Base-by-base conservation (phyloP, 2,113 vertebrate species). In the Picathartes gymnocephalus region DNA sequence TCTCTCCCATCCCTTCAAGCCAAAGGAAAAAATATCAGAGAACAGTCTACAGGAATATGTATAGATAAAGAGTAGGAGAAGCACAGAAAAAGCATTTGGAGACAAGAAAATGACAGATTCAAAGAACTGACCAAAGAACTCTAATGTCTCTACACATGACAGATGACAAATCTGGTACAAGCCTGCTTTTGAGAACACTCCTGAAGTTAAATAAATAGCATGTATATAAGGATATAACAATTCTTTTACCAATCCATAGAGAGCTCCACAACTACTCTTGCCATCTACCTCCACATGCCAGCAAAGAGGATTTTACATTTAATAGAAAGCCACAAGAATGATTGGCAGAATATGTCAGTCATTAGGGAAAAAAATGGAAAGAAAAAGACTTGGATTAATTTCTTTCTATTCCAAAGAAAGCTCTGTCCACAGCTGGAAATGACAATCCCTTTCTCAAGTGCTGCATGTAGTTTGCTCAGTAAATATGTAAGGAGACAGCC, bases 391-490 rank as follows among this genome's bases (percentile, higher is more conserved):
- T 16, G 4, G 60, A 48, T 42, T 78, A 35, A 71, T 40, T 82
- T 71, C 18, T 58, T 45, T 14, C 23, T 47, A 40, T 60, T 88
- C 44, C 68, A 83, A 64, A 93, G 82, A 95, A 79, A 72, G 19
- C 15, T 19, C 64, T 51, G 33, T 88, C 64, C 24, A 25, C 24
- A 65, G 13, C 68, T 76, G 65, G 64, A 69, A 65, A 92, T 58
- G 35, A 69, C 3, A 18, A 60, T 62, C 39, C 19, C 19, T 87
- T 93, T 95, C 51, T 95, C 12, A 28, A 82, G 33, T 81, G 35
- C 56, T 90, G 61, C 40, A 50, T 78, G 54, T 90, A 78, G 58
- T 45, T 87, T 97, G 44, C 81, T 97, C 95, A 95, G 92, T 81
- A 97, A 96, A 93, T 86, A 88, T 11, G 20, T 28, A 91, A 76